phyloP scores from a whole-genome alignment of 2,113 vertebrate species.

The Epinephelus cyanopodus region DNA sequence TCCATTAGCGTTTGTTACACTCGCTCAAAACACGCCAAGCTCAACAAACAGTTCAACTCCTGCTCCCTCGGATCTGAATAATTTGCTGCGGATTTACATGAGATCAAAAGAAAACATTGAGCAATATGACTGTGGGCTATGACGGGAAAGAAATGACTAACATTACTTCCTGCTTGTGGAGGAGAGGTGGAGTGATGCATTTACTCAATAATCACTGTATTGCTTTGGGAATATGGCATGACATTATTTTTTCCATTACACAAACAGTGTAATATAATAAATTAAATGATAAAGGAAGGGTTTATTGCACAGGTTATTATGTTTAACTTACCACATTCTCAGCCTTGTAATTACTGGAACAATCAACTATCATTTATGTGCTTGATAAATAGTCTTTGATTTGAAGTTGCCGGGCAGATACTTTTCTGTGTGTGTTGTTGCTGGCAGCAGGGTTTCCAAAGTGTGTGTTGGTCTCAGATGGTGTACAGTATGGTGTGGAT shows the following conservation, averaged over 20 bases:
- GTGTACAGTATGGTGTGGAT: slow-evolving; percentile 60
- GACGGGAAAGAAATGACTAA: slow-evolving; percentile 50
- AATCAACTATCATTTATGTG: background rate
- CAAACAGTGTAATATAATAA: slow-evolving; percentile 28
- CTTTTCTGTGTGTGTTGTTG: background rate
- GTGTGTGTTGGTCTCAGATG: slow-evolving; percentile 51
- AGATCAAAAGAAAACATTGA: slow-evolving; percentile 59
- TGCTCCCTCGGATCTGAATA: slow-evolving; percentile 48
- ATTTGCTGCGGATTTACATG: slow-evolving; percentile 49
- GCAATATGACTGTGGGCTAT: slow-evolving; percentile 36
- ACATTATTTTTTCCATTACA: background rate
- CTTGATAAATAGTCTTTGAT: background rate
- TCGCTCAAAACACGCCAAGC: slow-evolving; percentile 4
- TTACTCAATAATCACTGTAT: slow-evolving; percentile 33
- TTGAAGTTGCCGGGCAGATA: background rate
- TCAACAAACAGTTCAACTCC: slow-evolving; percentile 41
- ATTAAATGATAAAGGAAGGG: background rate
- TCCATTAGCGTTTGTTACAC: background rate
- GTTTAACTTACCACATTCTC: slow-evolving; percentile 9
- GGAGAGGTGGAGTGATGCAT: slow-evolving; percentile 24
- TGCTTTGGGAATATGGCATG: slow-evolving; percentile 31
- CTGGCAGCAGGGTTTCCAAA: background rate
- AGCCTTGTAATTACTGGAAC: slow-evolving; percentile 5
- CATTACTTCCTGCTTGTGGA: slow-evolving; percentile 36
- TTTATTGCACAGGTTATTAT: slow-evolving; percentile 34